Evolutionary conservation across 1,140 invertebrate genomes (phyloP), one percentile per base, ranked within the genome.

Genomic region (Xylocopa sonorina): DNA sequence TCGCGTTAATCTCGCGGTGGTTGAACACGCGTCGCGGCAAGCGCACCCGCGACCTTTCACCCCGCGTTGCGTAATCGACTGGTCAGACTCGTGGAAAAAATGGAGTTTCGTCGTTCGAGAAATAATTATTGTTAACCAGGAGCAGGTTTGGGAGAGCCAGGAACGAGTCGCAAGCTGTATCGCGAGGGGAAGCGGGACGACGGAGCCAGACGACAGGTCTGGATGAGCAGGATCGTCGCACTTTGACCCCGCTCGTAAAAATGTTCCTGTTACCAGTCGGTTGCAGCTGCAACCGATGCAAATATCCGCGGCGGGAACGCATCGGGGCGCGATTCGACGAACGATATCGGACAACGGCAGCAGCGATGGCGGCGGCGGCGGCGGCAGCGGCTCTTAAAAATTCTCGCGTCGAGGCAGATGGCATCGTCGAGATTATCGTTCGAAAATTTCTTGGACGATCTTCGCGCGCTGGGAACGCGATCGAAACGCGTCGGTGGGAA

Each of bases 171-270:
- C 38, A 38, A 38, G n/a, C n/a, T n/a, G n/a, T 9, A 38, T 38
- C 0, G 38, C 10, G 41, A 12, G 21, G 24, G 4, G 3, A 12
- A 46, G 14, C 10, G 21, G 14, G 24, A 29, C 38, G 10, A 57
- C 16, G 24, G 4, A n/a, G 0, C 18, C 38, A 24, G 10, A 6
- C 68, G 41, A 34, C 55, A 27, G 24, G 21, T 24, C 27, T 12
- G 38, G 21, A 3, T 1, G 55, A 21, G 10, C 3, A 12, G 5
- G 24, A 18, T 27, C 38, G 62, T 67, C 63, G 88, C 86, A 85
- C 84, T 88, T 84, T 88, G 89, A 88, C 87, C 88, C n/a, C 34
- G 14, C 48, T 88, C 88, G 81, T 89, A 88, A 90, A 89, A 89
- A 89, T 87, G 79, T 77, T 71, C 84, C 79, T 88, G 76, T 88